These are phyloP conservation scores for Xenopus petersii DNA, from an alignment of 2,797 vertebrate genomes.

Conservation along the genomic window DNA sequence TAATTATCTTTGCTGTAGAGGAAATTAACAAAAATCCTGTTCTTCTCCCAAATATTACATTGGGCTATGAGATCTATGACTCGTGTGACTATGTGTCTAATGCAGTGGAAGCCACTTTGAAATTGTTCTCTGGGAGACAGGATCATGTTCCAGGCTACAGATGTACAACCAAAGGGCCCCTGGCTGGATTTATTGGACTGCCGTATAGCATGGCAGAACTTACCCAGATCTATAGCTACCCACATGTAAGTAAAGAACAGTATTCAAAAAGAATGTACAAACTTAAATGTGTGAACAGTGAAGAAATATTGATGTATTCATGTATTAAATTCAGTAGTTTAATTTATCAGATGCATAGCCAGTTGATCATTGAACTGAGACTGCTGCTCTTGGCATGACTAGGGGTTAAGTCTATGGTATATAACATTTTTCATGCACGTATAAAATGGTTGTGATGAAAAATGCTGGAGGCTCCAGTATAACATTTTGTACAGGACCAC, in stretches of 20 bases:
- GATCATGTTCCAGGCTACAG: not conserved
- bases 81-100: not conserved
- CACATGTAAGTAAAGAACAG: constrained; percentile 22
- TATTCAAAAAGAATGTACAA: no score
- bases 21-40: not conserved
- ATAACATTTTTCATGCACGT: no score
- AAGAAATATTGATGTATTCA: no score
- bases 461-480: no score
- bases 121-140: not conserved
- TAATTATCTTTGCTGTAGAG: not conserved
- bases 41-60: not conserved
- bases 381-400: no score
- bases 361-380: no score
- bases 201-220: constrained; percentile 27
- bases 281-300: no score
- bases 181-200: constrained; percentile 27
- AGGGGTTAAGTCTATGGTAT: no score
- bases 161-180: not conserved
- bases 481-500: no score
- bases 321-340: no score
- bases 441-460: no score
- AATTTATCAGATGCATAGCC: no score
- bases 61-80: constrained; percentile 1
- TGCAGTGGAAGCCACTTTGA: not conserved
- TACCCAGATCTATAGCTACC: constrained; percentile 19